A percentile compares a stretch with the other conserved stretches of the same genome.
These are phyloP conservation scores for Mandrillus leucophaeus DNA, from an alignment of 2,113 vertebrate species.

Conservation along the genomic window DNA sequence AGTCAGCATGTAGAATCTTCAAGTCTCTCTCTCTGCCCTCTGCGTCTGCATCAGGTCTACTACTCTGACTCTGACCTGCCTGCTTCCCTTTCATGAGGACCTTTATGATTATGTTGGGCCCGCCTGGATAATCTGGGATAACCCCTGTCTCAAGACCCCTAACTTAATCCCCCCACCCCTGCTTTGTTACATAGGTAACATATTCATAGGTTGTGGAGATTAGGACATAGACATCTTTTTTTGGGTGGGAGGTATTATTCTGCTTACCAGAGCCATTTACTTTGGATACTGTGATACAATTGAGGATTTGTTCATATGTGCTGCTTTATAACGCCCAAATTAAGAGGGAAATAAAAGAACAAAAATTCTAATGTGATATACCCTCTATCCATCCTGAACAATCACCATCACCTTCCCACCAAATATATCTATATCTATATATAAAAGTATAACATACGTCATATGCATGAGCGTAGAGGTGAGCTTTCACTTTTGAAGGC, in stretches of 20 bases:
- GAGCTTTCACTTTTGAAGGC: conserved; percentile 83
- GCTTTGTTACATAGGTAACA: not conserved
- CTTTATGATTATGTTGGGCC: not conserved
- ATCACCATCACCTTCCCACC: not conserved
- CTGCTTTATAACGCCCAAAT: not conserved
- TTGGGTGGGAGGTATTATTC: not conserved
- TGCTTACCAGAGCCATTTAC: not conserved
- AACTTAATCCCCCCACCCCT: not conserved
- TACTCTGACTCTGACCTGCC: not conserved
- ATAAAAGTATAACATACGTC: conserved; percentile 83
- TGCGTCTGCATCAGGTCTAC: not conserved
- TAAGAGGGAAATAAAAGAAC: not conserved
- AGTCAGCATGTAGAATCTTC: not conserved
- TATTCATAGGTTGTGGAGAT: not conserved
- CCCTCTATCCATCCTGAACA: not conserved
- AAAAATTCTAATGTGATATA: not conserved
- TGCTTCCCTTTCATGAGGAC: not conserved
- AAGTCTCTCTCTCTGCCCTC: not conserved
- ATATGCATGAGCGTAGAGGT: conserved; percentile 91
- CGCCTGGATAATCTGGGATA: not conserved
- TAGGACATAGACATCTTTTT: not conserved
- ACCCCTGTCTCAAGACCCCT: not conserved
- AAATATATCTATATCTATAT: not conserved
- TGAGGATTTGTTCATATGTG: not conserved
- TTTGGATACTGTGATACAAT: not conserved